Evolutionary conservation across 2,888 invertebrate genomes (phyloP), one percentile per base, ranked within the genome.

Genomic region (Caenorhabditis uteleia): DNA sequence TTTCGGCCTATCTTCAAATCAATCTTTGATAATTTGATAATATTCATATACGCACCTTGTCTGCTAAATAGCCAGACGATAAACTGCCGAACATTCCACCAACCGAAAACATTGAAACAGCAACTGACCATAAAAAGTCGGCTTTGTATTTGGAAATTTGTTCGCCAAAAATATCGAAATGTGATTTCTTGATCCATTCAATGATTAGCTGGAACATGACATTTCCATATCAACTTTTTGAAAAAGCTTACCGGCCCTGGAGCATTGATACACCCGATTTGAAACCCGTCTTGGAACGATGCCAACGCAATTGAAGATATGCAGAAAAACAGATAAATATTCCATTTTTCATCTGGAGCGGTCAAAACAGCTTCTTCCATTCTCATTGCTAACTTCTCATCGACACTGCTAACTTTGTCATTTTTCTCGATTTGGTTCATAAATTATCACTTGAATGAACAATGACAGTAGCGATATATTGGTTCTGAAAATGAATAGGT

Each of bases 281-380:
- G 62, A 48, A 57, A 62, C 12, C 62, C 62, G 47, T 62, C 62
- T 47, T 62, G 62, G 33, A 62, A 62, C n/a, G 62, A 62, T 14
- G 62, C 56, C 12, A 62, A 43, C 1, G 50, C 56, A 23, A 62
- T 57, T n/a, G 57, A 53, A 18, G 51, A 51, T 12, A 53, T 62
- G 27, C 62, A 62, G 23, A 62, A 62, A 16, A 62, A 62, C 6
- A 62, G 39, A 27, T 53, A 62, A 3, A 48, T 43, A 2, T 56
- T 62, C 51, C 51, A 60, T 39, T 54, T 49, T 49, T 54, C 54
- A 54, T 59, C n/a, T n/a, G n/a, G n/a, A n/a, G n/a, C n/a, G n/a
- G n/a, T n/a, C n/a, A n/a, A n/a, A n/a, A n/a, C n/a, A n/a, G n/a
- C n/a, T n/a, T n/a, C n/a, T n/a, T n/a, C n/a, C n/a, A n/a, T n/a